These are phyloP conservation scores for Andricus quercusramuli DNA, from an alignment of 2,888 invertebrate species.

Conservation along the genomic window DNA sequence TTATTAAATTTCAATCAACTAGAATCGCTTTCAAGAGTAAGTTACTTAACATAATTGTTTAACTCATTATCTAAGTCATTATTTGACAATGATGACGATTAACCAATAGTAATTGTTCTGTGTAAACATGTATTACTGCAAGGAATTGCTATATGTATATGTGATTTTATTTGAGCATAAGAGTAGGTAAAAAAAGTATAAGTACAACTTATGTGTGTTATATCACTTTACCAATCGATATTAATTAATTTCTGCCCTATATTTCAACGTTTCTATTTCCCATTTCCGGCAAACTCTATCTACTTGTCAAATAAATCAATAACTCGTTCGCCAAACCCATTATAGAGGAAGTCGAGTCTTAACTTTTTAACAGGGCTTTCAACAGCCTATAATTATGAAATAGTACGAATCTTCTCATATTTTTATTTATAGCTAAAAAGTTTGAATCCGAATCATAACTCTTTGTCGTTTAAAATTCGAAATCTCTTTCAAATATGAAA, in stretches of 20 bases:
- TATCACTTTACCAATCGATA: not conserved
- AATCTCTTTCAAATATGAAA: not conserved
- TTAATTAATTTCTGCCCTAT: not conserved
- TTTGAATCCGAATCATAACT: too few species aligned
- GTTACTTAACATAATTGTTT: too few species aligned
- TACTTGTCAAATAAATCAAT: conserved; percentile 2
- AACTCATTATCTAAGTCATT: too few species aligned
- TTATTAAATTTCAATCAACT: too few species aligned
- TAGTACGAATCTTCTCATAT: not conserved
- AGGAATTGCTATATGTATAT: not conserved
- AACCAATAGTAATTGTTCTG: too few species aligned
- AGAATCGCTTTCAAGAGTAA: too few species aligned
- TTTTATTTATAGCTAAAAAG: not conserved
- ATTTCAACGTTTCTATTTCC: not conserved
- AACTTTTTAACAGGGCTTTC: not conserved
- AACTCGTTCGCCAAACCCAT: not conserved
- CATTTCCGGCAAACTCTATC: not conserved
- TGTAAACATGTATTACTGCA: too few species aligned
- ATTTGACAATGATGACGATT: too few species aligned
- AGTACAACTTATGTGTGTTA: too few species aligned
- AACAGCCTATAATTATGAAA: not conserved
- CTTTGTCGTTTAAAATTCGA: too few species aligned
- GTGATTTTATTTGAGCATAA: not conserved
- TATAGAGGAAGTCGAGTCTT: not conserved
- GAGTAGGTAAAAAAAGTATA: not conserved